Percentiles rank a stretch among this genome's conserved stretches.
These are phyloP conservation scores for Mobula birostris DNA, from an alignment of 2,113 vertebrate species.

Conservation along the genomic window DNA sequence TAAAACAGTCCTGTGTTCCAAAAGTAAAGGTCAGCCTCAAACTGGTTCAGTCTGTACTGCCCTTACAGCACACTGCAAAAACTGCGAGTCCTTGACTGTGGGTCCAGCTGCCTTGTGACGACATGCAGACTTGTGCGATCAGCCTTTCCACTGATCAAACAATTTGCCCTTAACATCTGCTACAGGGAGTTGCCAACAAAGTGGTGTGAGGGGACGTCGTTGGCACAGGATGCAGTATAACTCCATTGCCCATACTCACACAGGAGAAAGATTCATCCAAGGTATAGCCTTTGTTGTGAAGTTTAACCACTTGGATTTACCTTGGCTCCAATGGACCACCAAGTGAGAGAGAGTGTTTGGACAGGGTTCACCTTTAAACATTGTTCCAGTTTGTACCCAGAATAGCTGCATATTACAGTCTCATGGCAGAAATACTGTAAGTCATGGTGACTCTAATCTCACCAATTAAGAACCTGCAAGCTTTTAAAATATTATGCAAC, in stretches of 20 bases:
- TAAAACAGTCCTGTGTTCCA: neutral
- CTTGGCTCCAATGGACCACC: neutral
- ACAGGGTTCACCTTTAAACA: neutral
- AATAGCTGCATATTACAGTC: neutral
- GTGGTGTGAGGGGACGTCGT: neutral
- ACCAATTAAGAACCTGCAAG: neutral
- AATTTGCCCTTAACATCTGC: neutral
- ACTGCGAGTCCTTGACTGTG: neutral
- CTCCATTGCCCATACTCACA: neutral
- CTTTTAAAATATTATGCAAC: conserved; percentile 20
- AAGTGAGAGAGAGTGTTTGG: neutral
- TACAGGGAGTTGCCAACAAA: neutral
- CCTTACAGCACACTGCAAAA: neutral
- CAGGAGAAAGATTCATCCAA: neutral
- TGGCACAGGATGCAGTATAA: neutral
- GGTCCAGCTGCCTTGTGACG: neutral
- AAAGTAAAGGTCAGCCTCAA: neutral
- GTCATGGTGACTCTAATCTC: neutral
- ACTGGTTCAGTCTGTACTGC: neutral
- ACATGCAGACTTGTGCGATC: neutral
- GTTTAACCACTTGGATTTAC: neutral
- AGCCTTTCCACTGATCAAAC: neutral
- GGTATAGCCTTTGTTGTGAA: no score
- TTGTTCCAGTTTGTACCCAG: neutral
- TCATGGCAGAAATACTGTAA: neutral